Evolutionary conservation across 1,140 invertebrate genomes (phyloP).

Genomic region (Battus philenor): DNA sequence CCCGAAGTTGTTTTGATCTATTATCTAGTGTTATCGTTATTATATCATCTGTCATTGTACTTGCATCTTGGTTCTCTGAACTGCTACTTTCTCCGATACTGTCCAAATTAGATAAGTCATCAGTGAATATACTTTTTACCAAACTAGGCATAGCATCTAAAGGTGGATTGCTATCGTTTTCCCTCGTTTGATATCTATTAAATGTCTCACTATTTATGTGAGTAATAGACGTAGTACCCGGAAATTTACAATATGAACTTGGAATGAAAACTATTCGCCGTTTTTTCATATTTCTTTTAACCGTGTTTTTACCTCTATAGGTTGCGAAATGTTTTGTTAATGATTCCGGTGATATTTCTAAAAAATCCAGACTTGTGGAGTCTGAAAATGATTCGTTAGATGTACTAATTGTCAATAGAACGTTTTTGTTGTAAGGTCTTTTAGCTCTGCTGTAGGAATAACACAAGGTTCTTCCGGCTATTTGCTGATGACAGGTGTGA

Average conservation of each 20-base stretch:
- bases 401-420: slow-evolving; percentile 27
- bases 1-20: not conserved
- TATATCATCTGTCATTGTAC: slow-evolving; percentile 24
- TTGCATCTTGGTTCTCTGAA: slow-evolving; percentile 16
- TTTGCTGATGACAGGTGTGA: slow-evolving; percentile 14
- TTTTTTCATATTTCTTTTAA: slow-evolving; percentile 18
- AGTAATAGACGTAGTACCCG: slow-evolving; percentile 5
- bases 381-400: slow-evolving; percentile 28
- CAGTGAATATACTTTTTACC: slow-evolving; percentile 29
- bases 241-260: slow-evolving; percentile 22
- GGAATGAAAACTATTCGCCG: slow-evolving; percentile 19
- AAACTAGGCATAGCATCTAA: slow-evolving; percentile 26
- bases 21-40: not conserved
- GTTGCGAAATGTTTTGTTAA: slow-evolving; percentile 34
- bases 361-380: slow-evolving; percentile 38
- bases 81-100: slow-evolving; percentile 17
- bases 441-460: slow-evolving; percentile 18
- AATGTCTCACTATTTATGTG: not conserved
- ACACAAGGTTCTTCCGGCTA: slow-evolving; percentile 15
- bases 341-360: slow-evolving; percentile 37
- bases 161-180: slow-evolving; percentile 5
- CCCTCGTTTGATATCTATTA: slow-evolving; percentile 1
- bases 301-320: slow-evolving; percentile 20
- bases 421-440: slow-evolving; percentile 27
- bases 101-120: slow-evolving; percentile 20